These are phyloP conservation scores for Mustelus asterias DNA, from an alignment of 2,113 vertebrate genomes.

Conservation along the genomic window DNA sequence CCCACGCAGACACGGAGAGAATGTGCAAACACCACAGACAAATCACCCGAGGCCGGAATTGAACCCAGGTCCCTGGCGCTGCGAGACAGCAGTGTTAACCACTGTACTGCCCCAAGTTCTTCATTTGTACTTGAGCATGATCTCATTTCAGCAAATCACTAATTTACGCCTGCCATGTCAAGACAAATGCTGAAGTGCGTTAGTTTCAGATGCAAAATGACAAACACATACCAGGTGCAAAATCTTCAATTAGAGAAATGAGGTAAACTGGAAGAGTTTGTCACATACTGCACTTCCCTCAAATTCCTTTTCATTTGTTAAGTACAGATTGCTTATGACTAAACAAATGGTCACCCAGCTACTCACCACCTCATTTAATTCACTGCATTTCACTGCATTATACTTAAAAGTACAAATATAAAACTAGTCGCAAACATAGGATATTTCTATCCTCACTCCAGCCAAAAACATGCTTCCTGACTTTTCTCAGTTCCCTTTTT, in stretches of 20 bases:
- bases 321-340: background rate
- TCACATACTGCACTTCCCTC: background rate
- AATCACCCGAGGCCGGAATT: too few relatives aligned
- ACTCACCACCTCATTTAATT: background rate
- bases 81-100: too few relatives aligned
- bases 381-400: background rate
- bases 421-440: background rate
- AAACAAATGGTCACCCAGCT: background rate
- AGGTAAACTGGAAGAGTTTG: background rate
- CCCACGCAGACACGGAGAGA: too few relatives aligned
- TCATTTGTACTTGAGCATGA: background rate
- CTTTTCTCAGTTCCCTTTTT: background rate
- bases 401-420: background rate
- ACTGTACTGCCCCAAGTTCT: background rate
- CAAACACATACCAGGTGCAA: background rate
- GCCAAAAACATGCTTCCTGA: background rate
- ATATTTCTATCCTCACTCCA: background rate
- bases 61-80: too few relatives aligned
- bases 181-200: background rate
- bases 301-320: background rate
- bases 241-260: background rate
- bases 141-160: background rate
- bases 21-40: too few relatives aligned
- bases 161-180: background rate
- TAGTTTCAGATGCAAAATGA: background rate